Percentiles rank a stretch among this genome's conserved stretches.
These are phyloP conservation scores for Timema cristinae DNA, from an alignment of 2,888 invertebrate genomes.

Conservation along the genomic window DNA sequence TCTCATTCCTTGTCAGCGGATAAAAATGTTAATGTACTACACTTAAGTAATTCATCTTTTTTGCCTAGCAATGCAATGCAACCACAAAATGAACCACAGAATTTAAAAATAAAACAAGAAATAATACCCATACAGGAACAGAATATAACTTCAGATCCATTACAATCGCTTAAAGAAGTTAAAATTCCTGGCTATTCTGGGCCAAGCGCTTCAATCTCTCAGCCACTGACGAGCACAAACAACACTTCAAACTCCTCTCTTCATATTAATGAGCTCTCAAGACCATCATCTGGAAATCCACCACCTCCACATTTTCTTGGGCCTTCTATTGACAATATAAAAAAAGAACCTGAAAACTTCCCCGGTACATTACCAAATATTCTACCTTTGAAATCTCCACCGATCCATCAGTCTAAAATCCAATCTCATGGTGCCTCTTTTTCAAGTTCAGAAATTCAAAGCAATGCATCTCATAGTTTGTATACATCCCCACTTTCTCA, in stretches of 20 bases:
- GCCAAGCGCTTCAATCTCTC: constrained; percentile 38
- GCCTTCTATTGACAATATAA: constrained; percentile 66
- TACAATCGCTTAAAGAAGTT: constrained; percentile 74
- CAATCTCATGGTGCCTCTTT: not conserved
- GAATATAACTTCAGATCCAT: constrained; percentile 53
- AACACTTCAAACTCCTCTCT: not conserved
- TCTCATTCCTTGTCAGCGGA: constrained; percentile 7
- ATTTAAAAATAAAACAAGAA: constrained; percentile 69
- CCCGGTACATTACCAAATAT: constrained; percentile 13
- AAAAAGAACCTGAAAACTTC: constrained; percentile 62
- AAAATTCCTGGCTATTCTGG: constrained; percentile 70
- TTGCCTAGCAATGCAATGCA: not conserved
- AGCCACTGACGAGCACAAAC: constrained; percentile 37
- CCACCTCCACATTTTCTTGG: constrained; percentile 52
- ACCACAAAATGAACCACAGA: constrained; percentile 60
- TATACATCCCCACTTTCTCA: constrained; percentile 28
- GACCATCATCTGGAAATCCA: constrained; percentile 24
- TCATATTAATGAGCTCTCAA: constrained; percentile 21
- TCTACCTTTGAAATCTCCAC: constrained; percentile 18
- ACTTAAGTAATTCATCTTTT: not conserved
- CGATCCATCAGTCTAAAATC: constrained; percentile 11
- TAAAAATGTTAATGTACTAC: constrained; percentile 6
- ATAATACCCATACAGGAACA: constrained; percentile 38
- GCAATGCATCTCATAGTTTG: not conserved
- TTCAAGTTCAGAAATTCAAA: constrained; percentile 12